phyloP scores from a whole-genome alignment of 2,888 invertebrate genomes.

The Acanthococcus lagerstroemiae region DNA sequence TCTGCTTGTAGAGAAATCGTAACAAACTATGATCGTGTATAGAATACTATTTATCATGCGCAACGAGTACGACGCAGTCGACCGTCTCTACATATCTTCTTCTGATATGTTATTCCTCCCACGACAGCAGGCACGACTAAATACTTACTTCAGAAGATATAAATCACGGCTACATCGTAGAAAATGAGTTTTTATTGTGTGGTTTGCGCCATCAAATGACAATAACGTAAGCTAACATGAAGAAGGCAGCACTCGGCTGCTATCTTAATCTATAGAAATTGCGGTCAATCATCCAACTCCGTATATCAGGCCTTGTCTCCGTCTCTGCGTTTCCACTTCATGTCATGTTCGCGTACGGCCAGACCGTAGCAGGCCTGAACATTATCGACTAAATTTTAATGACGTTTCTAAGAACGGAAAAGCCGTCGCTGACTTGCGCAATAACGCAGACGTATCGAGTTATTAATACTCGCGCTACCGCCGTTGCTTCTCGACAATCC shows the following conservation, averaged over 20 bases:
- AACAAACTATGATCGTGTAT: constrained; percentile 13
- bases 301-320: background rate
- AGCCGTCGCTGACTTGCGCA: background rate
- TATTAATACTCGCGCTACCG: background rate
- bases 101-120: constrained; percentile 29
- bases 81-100: constrained; percentile 23
- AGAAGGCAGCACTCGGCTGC: constrained; percentile 22
- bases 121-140: constrained; percentile 30
- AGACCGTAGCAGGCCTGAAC: background rate
- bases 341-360: background rate
- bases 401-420: background rate
- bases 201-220: constrained; percentile 29
- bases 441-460: background rate
- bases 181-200: constrained; percentile 29
- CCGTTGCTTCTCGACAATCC: background rate
- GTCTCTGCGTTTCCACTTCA: background rate
- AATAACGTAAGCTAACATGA: constrained; percentile 24
- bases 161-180: constrained; percentile 27
- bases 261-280: constrained; percentile 30
- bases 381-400: constrained; percentile 2
- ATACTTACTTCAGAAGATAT: constrained; percentile 27
- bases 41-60: constrained; percentile 29
- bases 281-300: constrained; percentile 28
- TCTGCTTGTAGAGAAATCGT: constrained; percentile 13
- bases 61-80: constrained; percentile 25